Evolutionary conservation across 1,140 invertebrate species (phyloP), one percentile per base, ranked within the genome.

Genomic region (Drosophila murphyi): DNA sequence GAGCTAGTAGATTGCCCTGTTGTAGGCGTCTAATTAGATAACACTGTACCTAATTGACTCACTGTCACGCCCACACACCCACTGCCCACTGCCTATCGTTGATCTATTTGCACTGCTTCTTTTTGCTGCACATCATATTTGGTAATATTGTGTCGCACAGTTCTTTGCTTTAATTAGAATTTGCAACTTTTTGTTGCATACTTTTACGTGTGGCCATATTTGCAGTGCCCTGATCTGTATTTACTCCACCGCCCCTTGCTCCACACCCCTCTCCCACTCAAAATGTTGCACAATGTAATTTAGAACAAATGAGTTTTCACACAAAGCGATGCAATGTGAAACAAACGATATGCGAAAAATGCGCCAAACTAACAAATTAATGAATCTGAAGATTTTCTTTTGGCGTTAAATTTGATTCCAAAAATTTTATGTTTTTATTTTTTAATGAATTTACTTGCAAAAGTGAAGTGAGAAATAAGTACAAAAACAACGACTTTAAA

Each of bases 21-120:
- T 80, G 73, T 75, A 80, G 81, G 78, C 70, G 80, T 56, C 81
- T 88, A 89, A 88, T 88, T 88, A 89, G 85, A 85, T 88, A 80
- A 85, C 77, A 83, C 67, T 62, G 57, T 80, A 78, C 67, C 80
- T 88, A 88, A 88, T 88, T 87, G 83, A 43, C 57, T 56, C 67
- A 68, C 57, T 73, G 83, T 72, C 82, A 82, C 82, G 76, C 83
- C 83, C 65, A 20, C 20, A 82, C 82, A 72, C 83, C 83, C 65
- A 70, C 57, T 28, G 28, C 55, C 41, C 43, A 20, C 20, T 20
- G 20, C n/a, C n/a, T 35, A 32, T 7, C 8, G 32, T 70, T 43
- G 47, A 54, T 54, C 39, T 65, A 31, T 54, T 71, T 62, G 59
- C 32, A 34, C 47, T 62, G 48, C 12, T 63, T 37, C 56, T 69